Evolutionary conservation across 2,113 vertebrate genomes (phyloP).

Genomic region (Leiothrix lutea): DNA sequence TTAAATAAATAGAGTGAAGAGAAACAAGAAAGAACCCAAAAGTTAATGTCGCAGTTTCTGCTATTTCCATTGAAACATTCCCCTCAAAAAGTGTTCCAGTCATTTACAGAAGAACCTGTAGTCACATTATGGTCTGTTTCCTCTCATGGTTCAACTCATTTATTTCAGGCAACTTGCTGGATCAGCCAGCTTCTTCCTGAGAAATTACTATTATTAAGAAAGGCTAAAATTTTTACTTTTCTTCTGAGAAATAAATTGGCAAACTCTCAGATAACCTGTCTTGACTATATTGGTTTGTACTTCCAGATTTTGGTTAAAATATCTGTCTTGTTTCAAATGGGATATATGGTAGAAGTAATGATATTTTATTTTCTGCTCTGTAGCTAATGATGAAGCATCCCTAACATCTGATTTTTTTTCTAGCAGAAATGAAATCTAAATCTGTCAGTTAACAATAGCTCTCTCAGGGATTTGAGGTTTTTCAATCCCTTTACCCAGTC

Average conservation of each 20-base stretch:
- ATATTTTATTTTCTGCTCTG: constrained; percentile 1
- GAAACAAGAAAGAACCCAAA: fast-evolving
- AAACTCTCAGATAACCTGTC: not conserved
- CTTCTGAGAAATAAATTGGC: not conserved
- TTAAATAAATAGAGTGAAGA: not conserved
- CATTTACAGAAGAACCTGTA: not conserved
- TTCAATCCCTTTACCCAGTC: constrained; percentile 1
- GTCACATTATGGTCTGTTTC: not conserved
- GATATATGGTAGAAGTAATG: not conserved
- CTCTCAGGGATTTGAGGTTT: constrained; percentile 1
- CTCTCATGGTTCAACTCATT: not conserved
- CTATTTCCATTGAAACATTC: not conserved
- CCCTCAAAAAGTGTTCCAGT: not conserved
- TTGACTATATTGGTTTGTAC: not conserved
- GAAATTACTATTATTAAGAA: not conserved
- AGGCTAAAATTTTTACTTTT: not conserved
- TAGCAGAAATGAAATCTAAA: constrained; percentile 32
- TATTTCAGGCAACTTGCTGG: not conserved
- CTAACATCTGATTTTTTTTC: not conserved
- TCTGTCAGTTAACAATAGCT: constrained; percentile 20
- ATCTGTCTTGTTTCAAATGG: not conserved
- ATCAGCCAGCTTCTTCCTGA: not conserved
- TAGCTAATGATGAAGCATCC: constrained; percentile 2
- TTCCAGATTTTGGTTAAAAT: not conserved
- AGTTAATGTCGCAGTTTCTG: not conserved